Percentiles rank a stretch among this genome's conserved stretches.
These are phyloP conservation scores for Crenichthys baileyi DNA, from an alignment of 2,797 vertebrate genomes.

Conservation along the genomic window DNA sequence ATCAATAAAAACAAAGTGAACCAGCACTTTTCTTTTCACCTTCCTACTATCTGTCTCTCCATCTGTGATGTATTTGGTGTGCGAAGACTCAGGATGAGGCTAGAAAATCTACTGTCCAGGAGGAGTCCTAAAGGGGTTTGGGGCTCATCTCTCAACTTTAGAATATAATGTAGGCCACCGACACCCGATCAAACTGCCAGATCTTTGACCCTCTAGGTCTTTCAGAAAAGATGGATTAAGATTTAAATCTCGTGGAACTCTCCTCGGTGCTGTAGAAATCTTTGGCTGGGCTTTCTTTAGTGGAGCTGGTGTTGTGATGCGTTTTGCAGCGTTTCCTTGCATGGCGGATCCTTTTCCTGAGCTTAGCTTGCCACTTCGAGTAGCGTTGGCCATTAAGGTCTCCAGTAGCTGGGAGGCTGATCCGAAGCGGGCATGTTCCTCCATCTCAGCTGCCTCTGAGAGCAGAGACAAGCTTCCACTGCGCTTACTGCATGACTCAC, in stretches of 20 bases:
- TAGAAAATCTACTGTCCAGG: constrained; percentile 68
- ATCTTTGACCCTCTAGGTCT: constrained; percentile 63
- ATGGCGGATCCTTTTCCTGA: constrained; percentile 34
- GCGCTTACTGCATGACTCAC: constrained; percentile 89
- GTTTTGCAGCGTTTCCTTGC: constrained; percentile 22
- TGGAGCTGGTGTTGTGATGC: constrained; percentile 45
- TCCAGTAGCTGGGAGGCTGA: constrained; percentile 72
- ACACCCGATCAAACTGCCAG: constrained; percentile 66
- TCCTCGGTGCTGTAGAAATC: constrained; percentile 60
- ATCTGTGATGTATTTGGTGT: constrained; percentile 58
- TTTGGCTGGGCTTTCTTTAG: constrained; percentile 54
- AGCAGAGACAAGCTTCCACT: constrained; percentile 76
- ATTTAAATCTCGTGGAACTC: constrained; percentile 42
- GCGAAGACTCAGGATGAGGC: constrained; percentile 70
- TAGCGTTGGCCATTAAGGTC: constrained; percentile 66
- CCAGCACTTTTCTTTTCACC: constrained; percentile 90
- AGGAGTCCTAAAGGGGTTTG: constrained; percentile 58
- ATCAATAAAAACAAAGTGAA: constrained; percentile 87
- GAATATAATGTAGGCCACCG: constrained; percentile 66
- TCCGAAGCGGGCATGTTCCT: constrained; percentile 77
- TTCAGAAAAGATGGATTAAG: constrained; percentile 30
- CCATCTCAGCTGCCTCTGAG: constrained; percentile 76
- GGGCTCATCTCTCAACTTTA: constrained; percentile 85
- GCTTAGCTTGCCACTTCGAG: constrained; percentile 51
- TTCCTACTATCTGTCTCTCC: constrained; percentile 49